phyloP scores from a whole-genome alignment of 2,113 vertebrate species.

The Coracopsis vasa region DNA sequence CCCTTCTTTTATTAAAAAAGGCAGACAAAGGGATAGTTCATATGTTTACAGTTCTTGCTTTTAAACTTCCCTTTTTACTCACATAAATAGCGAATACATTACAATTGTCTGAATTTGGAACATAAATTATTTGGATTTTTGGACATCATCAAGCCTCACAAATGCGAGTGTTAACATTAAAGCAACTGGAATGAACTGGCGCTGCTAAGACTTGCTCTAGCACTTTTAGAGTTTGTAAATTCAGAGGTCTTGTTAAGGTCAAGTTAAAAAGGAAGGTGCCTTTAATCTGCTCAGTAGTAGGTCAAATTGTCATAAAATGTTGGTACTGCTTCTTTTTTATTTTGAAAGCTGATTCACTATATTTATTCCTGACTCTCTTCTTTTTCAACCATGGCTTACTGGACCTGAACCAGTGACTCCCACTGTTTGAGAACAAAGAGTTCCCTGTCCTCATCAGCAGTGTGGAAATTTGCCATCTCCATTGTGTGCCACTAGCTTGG shows the following conservation, averaged over 20 bases:
- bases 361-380: not conserved
- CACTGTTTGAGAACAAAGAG: slow-evolving; percentile 7
- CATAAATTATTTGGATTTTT: not conserved
- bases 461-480: slow-evolving; percentile 9
- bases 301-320: not conserved
- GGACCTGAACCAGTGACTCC: not conserved
- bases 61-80: not conserved
- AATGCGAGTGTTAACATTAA: not conserved
- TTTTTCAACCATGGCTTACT: not conserved
- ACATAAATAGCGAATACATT: not conserved
- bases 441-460: not conserved
- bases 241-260: not conserved
- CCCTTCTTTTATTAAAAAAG: not conserved
- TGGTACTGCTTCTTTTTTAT: not conserved
- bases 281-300: not conserved
- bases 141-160: not conserved
- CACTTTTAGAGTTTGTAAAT: not conserved
- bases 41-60: not conserved
- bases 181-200: not conserved
- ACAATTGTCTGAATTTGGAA: not conserved
- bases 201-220: not conserved
- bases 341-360: not conserved
- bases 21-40: not conserved
- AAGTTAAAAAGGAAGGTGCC: not conserved
- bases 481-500: not conserved